Base-by-base conservation (phyloP, 1,140 invertebrate genomes). In the Trachelipus rathkii region DNA sequence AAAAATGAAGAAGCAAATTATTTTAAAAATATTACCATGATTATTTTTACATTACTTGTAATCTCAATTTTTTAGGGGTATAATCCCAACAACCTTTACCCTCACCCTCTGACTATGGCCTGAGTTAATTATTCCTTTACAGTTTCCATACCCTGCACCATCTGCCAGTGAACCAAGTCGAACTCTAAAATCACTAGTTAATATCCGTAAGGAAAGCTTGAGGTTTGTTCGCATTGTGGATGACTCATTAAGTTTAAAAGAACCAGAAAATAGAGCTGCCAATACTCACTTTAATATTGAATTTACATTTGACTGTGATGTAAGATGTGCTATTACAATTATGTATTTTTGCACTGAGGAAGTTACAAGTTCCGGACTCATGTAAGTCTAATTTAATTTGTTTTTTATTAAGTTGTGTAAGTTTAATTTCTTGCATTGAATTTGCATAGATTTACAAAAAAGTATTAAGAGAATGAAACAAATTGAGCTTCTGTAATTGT, bases 61-160 rank as follows among this genome's bases (percentile, higher is more conserved):
- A 33, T 33, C 33, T 33, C 33, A 33, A 33, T 33, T 33, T 33
- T 33, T 33, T 33, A 33, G 33, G 33, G 33, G 33, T 33, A 3
- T 33, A 33, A 33, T 33, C 33, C 33, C 33, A 3, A 33, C 33
- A 33, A 33, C 6, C 6, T 33, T 33, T 6, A 33, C 33, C 33
- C 33, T 33, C 33, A 33, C 33, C 33, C 33, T 33, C 33, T 33
- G 6, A 6, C 33, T 33, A 33, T 33, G 33, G 6, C 33, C 6
- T 33, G 33, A 33, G 33, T 33, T 33, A 33, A 3, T 60, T 15
- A 8, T 75, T 33, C 43, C 44, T 53, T 87, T 89, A 78, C 84
- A 97, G 91, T 99, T 98, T 89, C 96, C 97, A 5, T 98, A 98
- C 87, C 94, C 95, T n/a, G 94, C 95, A 5, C 95, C 95, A 43